Conservation (phyloP, 2,888 invertebrate species). For the Ophonus ardosiacus region DNA sequence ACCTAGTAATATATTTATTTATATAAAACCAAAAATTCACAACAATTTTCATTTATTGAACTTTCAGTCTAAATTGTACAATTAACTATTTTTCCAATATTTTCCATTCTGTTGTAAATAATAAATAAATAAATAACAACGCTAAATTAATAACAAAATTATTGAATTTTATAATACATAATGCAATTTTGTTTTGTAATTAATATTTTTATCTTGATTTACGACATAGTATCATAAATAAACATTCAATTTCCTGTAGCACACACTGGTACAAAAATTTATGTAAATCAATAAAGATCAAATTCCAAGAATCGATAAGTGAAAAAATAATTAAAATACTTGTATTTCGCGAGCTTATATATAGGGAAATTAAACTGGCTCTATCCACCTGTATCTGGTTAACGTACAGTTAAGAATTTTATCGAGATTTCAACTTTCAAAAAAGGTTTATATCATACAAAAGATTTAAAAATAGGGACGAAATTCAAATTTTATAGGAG, state of each 20-base stretch:
- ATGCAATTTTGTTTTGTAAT: background rate
- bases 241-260: constrained; percentile 7
- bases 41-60: too few relatives aligned
- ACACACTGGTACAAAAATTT: constrained; percentile 24
- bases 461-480: too few relatives aligned
- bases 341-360: background rate
- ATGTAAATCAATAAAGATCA: constrained; percentile 1
- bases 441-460: background rate
- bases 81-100: too few relatives aligned
- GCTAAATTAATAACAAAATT: too few relatives aligned
- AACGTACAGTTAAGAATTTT: background rate
- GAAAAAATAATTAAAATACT: constrained; percentile 2
- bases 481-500: too few relatives aligned
- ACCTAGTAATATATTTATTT: too few relatives aligned
- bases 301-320: background rate
- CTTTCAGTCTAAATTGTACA: too few relatives aligned
- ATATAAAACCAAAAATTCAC: too few relatives aligned
- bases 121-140: too few relatives aligned
- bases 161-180: too few relatives aligned
- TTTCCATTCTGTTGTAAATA: too few relatives aligned
- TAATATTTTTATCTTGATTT: constrained; percentile 28
- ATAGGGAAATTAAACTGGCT: background rate
- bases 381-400: background rate
- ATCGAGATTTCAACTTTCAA: background rate
- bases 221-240: constrained; percentile 11